These are phyloP conservation scores for Lepidocyrtoides sp. DNA, from an alignment of 2,888 invertebrate species.

Conservation along the genomic window DNA sequence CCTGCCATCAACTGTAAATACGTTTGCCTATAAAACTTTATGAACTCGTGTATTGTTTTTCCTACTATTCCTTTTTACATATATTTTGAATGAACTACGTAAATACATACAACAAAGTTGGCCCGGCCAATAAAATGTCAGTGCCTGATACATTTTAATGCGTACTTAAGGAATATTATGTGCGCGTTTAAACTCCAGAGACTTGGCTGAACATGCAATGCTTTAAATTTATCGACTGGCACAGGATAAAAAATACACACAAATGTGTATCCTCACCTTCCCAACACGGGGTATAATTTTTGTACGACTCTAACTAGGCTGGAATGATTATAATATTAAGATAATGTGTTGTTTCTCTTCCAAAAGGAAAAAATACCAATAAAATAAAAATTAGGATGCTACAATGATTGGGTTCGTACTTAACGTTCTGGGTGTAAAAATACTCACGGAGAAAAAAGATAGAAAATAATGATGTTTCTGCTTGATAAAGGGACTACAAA, in stretches of 20 bases:
- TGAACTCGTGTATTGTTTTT: background rate
- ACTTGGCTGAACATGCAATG: conserved; percentile 45
- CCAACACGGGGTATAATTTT: background rate
- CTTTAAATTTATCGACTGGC: conserved; percentile 48
- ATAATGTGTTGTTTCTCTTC: background rate
- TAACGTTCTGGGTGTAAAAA: conserved; percentile 25
- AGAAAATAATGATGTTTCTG: conserved; percentile 46
- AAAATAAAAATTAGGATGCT: background rate
- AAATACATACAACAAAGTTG: background rate
- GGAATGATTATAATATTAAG: conserved; percentile 36
- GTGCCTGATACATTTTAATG: conserved; percentile 36
- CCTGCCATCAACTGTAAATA: conserved; percentile 1
- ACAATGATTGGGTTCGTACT: no score
- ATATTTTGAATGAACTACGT: background rate
- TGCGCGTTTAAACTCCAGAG: background rate
- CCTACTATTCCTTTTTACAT: background rate
- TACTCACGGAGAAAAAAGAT: background rate
- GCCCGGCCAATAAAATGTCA: background rate
- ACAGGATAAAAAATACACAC: background rate
- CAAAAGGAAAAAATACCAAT: background rate
- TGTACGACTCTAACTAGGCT: background rate
- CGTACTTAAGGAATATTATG: conserved; percentile 57
- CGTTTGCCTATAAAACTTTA: background rate
- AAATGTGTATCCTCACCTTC: background rate
- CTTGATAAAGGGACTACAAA: conserved; percentile 8